Base-by-base conservation (phyloP, 1,140 invertebrate genomes). In the Dermatophagoides farinae region DNA sequence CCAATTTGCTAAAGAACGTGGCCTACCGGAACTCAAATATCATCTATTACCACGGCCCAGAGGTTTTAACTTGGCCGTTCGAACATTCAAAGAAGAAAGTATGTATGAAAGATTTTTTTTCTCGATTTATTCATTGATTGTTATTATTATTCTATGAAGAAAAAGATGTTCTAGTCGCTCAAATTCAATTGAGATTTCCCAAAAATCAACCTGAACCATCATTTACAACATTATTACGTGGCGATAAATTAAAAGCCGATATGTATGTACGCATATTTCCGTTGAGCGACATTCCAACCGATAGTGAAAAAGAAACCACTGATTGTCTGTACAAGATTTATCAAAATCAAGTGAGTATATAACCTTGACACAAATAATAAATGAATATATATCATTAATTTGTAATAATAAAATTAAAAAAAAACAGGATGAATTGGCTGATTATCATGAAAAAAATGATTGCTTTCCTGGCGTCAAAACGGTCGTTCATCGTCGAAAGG, bases 31-130 rank as follows among this genome's bases (percentile, higher is more conserved):
- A 65, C 74, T 95, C 37, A 88, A 91, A 66, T 82, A 95, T 70
- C 89, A 93, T 73, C 75, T 97, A 38, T 81, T 87, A 39, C 92
- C 92, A n/a, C 76, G 91, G 53, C 88, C 88, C 5, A 86, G 84
- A 71, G 92, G 92, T 12, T 97, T 97, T 70, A 68, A 70, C 57
- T 63, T 62, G 55, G 58, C 47, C 61, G 58, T 64, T 41, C 20
- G 61, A 25, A 54, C 67, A 60, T 57, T 69, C 6, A 61, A 61
- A 54, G 44, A 64, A 38, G 23, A 47, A 22, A 31, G 59, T 64
- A 52, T 47, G 49, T 43, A 31, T 31, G 8, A 31, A 31, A 31
- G 2, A 31, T 31, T 8, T 31, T n/a, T 20, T 54, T n/a, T 20
- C 40, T 37, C 8, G 31, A 12, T 25, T 62, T 39, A 31, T 9